These are phyloP conservation scores for Aphelenchoides avenae DNA, from an alignment of 1,140 invertebrate genomes.

Conservation along the genomic window DNA sequence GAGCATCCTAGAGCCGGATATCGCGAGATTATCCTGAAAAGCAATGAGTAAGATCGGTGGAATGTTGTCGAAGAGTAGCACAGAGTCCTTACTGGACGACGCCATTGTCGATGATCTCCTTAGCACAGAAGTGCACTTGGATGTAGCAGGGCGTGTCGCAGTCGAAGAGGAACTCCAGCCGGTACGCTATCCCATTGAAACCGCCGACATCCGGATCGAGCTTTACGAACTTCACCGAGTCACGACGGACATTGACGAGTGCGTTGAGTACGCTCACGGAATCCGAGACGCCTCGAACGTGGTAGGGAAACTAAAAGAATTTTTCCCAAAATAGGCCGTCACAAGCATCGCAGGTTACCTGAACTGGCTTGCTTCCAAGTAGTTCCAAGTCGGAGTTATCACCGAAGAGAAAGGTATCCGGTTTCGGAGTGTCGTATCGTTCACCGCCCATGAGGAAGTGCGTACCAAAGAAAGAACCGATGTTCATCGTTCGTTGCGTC, in stretches of 20 bases:
- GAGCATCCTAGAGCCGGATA: slow-evolving; percentile 19
- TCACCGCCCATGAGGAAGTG: slow-evolving; percentile 48
- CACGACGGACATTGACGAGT: slow-evolving; percentile 41
- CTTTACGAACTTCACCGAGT: slow-evolving; percentile 45
- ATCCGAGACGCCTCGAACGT: slow-evolving; percentile 30
- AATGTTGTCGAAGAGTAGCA: slow-evolving; percentile 1
- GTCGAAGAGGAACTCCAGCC: slow-evolving; percentile 46
- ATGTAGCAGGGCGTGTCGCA: slow-evolving; percentile 42
- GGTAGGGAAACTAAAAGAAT: slow-evolving; percentile 47
- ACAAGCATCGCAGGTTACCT: no score
- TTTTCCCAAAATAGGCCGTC: no score
- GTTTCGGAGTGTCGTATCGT: slow-evolving; percentile 40
- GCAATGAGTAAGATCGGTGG: neutral
- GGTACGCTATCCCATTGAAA: slow-evolving; percentile 26
- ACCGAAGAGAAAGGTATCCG: slow-evolving; percentile 43
- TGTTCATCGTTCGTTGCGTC: no score
- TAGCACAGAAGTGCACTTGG: slow-evolving; percentile 48
- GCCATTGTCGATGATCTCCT: slow-evolving; percentile 35
- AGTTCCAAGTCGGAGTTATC: slow-evolving; percentile 41
- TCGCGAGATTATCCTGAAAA: slow-evolving; percentile 30
- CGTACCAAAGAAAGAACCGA: slow-evolving; percentile 30
- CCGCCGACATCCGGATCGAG: neutral
- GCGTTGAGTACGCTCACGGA: slow-evolving; percentile 40
- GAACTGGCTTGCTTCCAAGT: slow-evolving; percentile 34
- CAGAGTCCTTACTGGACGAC: slow-evolving; percentile 25